phyloP scores from a whole-genome alignment of 2,113 vertebrate genomes.

The Bombycilla garrulus region DNA sequence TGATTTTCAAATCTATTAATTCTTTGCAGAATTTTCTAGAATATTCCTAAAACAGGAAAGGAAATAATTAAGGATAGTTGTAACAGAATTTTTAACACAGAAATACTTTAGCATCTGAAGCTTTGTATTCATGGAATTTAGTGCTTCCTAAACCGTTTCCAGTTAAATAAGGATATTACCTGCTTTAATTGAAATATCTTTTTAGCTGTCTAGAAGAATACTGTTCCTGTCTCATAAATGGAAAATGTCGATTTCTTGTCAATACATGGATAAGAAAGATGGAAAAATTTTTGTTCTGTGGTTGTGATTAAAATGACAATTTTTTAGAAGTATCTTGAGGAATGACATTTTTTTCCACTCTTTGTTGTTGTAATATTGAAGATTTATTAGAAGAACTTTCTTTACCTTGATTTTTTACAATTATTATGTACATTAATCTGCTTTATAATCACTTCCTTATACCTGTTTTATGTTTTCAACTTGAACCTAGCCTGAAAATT shows the following conservation, averaged over 20 bases:
- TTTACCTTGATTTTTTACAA: not conserved
- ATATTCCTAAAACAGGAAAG: not conserved
- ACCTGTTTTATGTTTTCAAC: not conserved
- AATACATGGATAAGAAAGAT: not conserved
- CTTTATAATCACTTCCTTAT: not conserved
- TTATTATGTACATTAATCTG: not conserved
- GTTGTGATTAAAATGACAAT: not conserved
- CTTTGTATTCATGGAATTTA: not conserved
- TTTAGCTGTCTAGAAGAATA: not conserved
- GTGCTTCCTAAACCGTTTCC: not conserved
- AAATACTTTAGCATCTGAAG: not conserved
- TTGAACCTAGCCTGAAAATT: not conserved
- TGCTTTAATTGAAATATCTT: not conserved
- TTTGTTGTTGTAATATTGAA: not conserved
- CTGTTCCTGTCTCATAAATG: not conserved
- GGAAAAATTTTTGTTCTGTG: not conserved
- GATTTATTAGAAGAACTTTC: not conserved
- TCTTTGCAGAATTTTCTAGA: not conserved
- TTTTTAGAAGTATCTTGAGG: not conserved
- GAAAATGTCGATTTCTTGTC: not conserved
- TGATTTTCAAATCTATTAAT: not conserved
- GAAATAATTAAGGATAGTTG: not conserved
- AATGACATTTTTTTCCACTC: not conserved
- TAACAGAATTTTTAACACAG: not conserved
- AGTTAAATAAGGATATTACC: not conserved